Conservation (phyloP, 1,140 invertebrate genomes). For the Oryctes rhinoceros region DNA sequence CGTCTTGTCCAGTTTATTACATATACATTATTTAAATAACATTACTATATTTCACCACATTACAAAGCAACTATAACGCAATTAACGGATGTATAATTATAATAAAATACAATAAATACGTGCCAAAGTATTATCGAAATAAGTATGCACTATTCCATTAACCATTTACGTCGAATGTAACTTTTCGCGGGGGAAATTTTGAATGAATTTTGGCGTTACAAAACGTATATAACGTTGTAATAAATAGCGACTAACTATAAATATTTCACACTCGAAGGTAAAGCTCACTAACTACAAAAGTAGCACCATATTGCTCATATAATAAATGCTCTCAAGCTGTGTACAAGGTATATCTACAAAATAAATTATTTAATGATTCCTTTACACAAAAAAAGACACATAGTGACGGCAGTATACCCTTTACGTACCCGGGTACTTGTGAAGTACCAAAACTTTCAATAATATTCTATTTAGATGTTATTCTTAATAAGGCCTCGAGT, state of each 20-base stretch:
- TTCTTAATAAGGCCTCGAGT: conserved; percentile 36
- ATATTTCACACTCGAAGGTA: conserved; percentile 37
- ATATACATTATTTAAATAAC: conserved; percentile 25
- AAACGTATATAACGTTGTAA: conserved; percentile 31
- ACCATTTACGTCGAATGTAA: too few relatives aligned
- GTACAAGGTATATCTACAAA: conserved; percentile 47
- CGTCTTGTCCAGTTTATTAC: conserved; percentile 16
- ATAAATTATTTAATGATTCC: conserved; percentile 38
- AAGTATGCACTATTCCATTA: too few relatives aligned
- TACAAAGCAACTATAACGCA: conserved; percentile 21
- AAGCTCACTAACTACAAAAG: conserved; percentile 43
- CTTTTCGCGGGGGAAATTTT: background rate
- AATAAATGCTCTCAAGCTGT: conserved; percentile 47
- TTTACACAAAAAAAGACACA: conserved; percentile 26
- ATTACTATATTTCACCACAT: conserved; percentile 1
- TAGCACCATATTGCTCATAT: conserved; percentile 47
- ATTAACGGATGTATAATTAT: background rate
- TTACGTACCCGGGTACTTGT: conserved; percentile 40
- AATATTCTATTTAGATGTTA: conserved; percentile 37
- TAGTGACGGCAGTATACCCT: conserved; percentile 41
- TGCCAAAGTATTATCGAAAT: too few relatives aligned
- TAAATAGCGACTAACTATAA: conserved; percentile 26
- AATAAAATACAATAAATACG: too few relatives aligned
- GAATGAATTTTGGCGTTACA: conserved; percentile 13
- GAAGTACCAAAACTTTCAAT: conserved; percentile 12